phyloP scores from a whole-genome alignment of 2,797 vertebrate genomes.

The Enteromius fasciolatus region DNA sequence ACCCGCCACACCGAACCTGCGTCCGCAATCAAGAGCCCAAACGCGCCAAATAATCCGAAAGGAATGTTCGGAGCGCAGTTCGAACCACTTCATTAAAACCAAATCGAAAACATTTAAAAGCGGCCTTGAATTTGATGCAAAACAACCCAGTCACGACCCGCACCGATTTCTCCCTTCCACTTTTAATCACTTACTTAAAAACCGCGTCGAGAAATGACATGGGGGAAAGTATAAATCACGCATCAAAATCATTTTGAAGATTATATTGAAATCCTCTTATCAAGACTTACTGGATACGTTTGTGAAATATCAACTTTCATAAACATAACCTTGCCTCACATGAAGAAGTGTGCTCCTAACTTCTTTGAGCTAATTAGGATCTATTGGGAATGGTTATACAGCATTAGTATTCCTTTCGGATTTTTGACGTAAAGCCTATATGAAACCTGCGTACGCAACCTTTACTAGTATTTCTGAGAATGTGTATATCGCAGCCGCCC shows the following conservation, averaged over 20 bases:
- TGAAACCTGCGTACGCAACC: not conserved
- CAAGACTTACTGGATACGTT: not conserved
- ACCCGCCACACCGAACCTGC: not conserved
- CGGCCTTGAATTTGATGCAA: not conserved
- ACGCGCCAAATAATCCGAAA: conserved; percentile 7
- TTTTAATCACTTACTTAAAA: not conserved
- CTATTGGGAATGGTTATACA: not conserved
- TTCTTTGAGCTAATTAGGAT: not conserved
- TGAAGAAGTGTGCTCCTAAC: not conserved
- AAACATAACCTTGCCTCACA: not conserved
- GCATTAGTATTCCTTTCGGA: not conserved
- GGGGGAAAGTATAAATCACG: not conserved
- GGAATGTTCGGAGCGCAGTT: not conserved
- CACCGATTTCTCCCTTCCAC: not conserved
- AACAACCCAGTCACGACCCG: not conserved
- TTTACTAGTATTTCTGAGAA: not conserved
- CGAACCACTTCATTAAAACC: not conserved
- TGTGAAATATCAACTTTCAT: not conserved
- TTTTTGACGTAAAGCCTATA: not conserved
- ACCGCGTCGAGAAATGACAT: not conserved
- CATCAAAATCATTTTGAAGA: not conserved
- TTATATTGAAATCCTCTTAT: not conserved
- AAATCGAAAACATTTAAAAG: not conserved
- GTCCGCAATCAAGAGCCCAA: conserved; percentile 1
- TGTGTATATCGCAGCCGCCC: not conserved